phyloP scores from a whole-genome alignment of 1,140 invertebrate genomes.

The Medauroidea extradentata region DNA sequence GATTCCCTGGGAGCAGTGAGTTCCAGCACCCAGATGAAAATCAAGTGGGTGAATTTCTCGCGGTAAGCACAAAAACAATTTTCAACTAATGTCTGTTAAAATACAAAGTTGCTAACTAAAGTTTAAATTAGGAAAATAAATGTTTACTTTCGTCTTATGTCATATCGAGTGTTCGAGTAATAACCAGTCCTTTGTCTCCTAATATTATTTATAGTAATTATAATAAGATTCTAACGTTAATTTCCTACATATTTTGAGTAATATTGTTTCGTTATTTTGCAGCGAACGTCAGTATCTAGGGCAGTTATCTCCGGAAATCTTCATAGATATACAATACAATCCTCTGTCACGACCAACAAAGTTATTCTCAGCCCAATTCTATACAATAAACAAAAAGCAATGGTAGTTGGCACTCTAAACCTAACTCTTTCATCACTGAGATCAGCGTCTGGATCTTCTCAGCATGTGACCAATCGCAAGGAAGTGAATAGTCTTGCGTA shows the following conservation, averaged over 20 bases:
- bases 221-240: not conserved
- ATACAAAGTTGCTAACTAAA: too few species aligned
- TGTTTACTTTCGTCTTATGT: too few species aligned
- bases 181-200: not conserved
- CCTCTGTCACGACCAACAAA: constrained; percentile 52
- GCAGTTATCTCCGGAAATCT: constrained; percentile 51
- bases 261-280: constrained; percentile 20
- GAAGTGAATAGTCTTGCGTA: constrained; percentile 54
- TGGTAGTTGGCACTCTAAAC: constrained; percentile 55
- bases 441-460: constrained; percentile 16
- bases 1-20: constrained; percentile 47
- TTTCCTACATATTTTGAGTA: too few species aligned
- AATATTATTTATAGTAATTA: not conserved
- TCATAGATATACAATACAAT: constrained; percentile 55
- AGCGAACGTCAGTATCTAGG: constrained; percentile 49
- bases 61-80: constrained; percentile 42
- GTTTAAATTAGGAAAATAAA: too few species aligned
- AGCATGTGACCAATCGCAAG: constrained; percentile 26
- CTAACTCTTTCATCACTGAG: constrained; percentile 45
- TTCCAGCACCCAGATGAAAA: constrained; percentile 50
- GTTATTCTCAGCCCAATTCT: constrained; percentile 51
- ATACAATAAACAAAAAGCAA: constrained; percentile 47
- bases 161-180: too few species aligned
- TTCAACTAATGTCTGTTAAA: too few species aligned
- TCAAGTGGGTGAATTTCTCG: constrained; percentile 51